These are phyloP conservation scores for Falco columbarius DNA, from an alignment of 2,797 vertebrate genomes.

Conservation along the genomic window DNA sequence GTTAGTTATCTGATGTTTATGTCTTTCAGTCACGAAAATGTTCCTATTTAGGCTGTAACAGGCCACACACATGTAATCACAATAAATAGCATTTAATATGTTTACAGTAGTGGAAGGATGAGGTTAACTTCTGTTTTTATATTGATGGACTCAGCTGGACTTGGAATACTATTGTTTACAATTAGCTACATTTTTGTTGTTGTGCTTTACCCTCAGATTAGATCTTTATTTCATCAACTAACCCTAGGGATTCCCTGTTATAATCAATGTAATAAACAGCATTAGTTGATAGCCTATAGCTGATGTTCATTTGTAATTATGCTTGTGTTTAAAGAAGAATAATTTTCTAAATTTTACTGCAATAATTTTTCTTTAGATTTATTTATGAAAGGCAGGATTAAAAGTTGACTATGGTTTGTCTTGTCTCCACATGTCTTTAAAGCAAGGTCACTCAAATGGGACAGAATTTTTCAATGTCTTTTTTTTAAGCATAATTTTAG, in stretches of 20 bases:
- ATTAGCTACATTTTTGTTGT: slow-evolving; percentile 85
- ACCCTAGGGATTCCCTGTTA: slow-evolving; percentile 80
- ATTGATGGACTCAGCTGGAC: slow-evolving; percentile 84
- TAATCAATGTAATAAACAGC: slow-evolving; percentile 81
- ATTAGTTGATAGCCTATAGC: slow-evolving; percentile 71
- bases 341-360: slow-evolving; percentile 76
- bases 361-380: slow-evolving; percentile 73
- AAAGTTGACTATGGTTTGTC: slow-evolving; percentile 71
- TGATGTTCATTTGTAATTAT: slow-evolving; percentile 74
- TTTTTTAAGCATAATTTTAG: slow-evolving; percentile 3
- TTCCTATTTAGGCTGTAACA: slow-evolving; percentile 81
- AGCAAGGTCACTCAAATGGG: not conserved
- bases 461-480: not conserved
- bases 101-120: slow-evolving; percentile 89
- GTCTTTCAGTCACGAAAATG: slow-evolving; percentile 85
- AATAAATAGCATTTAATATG: slow-evolving; percentile 92
- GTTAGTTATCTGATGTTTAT: slow-evolving; percentile 82
- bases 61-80: slow-evolving; percentile 86
- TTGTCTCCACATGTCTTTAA: slow-evolving; percentile 71
- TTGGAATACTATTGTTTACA: slow-evolving; percentile 84
- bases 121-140: slow-evolving; percentile 84
- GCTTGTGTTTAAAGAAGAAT: slow-evolving; percentile 76
- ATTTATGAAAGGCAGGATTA: slow-evolving; percentile 78
- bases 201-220: slow-evolving; percentile 81
- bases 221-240: slow-evolving; percentile 81